A percentile compares a stretch with the other conserved stretches of the same genome.
Evolutionary conservation across 2,797 vertebrate species (phyloP).

Genomic region (Rachycentron canadum): DNA sequence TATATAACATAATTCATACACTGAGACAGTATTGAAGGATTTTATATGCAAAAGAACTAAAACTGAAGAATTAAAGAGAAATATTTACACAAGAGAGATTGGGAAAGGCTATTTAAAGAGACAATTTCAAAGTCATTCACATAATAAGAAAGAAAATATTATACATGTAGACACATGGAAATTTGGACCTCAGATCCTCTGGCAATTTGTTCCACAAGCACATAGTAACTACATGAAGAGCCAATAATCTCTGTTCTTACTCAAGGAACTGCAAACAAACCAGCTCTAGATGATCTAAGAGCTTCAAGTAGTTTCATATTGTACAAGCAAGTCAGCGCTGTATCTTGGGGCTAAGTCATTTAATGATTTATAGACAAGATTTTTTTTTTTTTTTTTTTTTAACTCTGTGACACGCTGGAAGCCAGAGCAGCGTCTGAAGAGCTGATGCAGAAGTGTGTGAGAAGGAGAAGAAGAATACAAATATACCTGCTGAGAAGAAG

Average conservation of each 20-base stretch:
- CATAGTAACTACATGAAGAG: slow-evolving; percentile 20
- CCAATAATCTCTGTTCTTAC: slow-evolving; percentile 38
- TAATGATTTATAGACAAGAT: slow-evolving; percentile 71
- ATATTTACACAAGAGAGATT: slow-evolving; percentile 23
- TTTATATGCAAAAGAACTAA: slow-evolving; percentile 29
- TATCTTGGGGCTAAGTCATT: slow-evolving; percentile 62
- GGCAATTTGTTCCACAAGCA: slow-evolving; percentile 41
- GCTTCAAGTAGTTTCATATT: slow-evolving; percentile 57
- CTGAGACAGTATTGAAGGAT: background rate
- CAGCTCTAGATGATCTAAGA: slow-evolving; percentile 57
- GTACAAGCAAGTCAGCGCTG: slow-evolving; percentile 54
- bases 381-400: slow-evolving; percentile 30
- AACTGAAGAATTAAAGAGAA: slow-evolving; percentile 35
- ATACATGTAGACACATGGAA: slow-evolving; percentile 3
- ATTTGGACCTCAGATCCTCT: slow-evolving; percentile 29
- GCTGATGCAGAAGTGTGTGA: slow-evolving; percentile 16
- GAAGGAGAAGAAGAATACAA: background rate
- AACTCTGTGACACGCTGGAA: slow-evolving; percentile 44
- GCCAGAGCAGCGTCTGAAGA: slow-evolving; percentile 7
- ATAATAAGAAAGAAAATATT: slow-evolving; percentile 18
- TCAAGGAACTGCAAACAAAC: slow-evolving; percentile 54
- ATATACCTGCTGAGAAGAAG: slow-evolving; percentile 12
- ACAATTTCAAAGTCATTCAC: slow-evolving; percentile 10
- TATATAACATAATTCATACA: background rate
- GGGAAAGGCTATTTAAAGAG: slow-evolving; percentile 2